A percentile compares a stretch with the other conserved stretches of the same genome.
These are phyloP conservation scores for Oncorhynchus clarkii DNA, from an alignment of 2,113 vertebrate species.

Conservation along the genomic window DNA sequence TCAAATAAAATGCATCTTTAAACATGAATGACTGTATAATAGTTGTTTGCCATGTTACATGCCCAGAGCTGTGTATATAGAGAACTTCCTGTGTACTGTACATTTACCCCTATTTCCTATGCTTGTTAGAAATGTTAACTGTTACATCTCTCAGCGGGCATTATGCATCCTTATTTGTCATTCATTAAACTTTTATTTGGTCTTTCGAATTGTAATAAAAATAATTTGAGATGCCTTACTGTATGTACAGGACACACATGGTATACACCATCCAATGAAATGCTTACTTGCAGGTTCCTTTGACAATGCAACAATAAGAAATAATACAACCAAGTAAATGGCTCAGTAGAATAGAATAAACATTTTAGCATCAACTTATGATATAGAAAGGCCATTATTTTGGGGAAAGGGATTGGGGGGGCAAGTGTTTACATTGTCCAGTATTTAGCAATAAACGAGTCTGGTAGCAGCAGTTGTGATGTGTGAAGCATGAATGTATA, in stretches of 20 bases:
- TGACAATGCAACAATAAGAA: too few species aligned
- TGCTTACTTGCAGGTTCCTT: too few species aligned
- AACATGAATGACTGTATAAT: not conserved
- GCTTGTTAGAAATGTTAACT: not conserved
- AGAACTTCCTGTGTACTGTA: not conserved
- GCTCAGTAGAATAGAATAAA: too few species aligned
- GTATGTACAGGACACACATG: not conserved
- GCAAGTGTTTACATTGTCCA: too few species aligned
- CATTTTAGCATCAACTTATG: too few species aligned
- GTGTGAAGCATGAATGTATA: too few species aligned
- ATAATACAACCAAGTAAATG: too few species aligned
- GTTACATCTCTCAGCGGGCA: not conserved
- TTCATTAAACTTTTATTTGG: not conserved
- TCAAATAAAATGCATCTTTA: not conserved
- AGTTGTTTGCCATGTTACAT: not conserved
- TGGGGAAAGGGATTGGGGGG: too few species aligned
- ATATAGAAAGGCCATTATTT: not conserved
- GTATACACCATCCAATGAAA: too few species aligned
- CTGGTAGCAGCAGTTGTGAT: too few species aligned
- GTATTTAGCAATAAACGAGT: too few species aligned
- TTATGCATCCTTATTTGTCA: not conserved
- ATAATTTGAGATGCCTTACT: too few species aligned
- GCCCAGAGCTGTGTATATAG: not conserved
- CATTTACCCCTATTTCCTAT: not conserved
- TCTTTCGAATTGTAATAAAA: not conserved